phyloP scores from a whole-genome alignment of 2,797 vertebrate genomes.

The Rhynchotus rufescens region DNA sequence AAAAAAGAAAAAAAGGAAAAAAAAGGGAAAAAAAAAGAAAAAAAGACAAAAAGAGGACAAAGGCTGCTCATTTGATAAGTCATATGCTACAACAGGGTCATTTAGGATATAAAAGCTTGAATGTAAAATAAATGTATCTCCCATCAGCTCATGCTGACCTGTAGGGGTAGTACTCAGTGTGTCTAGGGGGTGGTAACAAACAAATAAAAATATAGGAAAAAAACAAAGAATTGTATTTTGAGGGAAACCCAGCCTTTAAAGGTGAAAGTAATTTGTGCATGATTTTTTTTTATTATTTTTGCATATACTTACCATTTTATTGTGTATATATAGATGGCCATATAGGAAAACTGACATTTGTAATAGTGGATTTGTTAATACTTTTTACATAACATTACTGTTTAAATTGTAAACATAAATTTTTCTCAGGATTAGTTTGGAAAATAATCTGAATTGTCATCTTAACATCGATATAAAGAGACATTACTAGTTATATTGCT shows the following conservation, averaged over 20 bases:
- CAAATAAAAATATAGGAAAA: constrained; percentile 64
- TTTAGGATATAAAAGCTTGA: constrained; percentile 83
- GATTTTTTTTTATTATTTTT: constrained; percentile 84
- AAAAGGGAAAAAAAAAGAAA: constrained; percentile 1
- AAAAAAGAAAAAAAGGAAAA: constrained; percentile 32
- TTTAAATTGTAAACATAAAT: constrained; percentile 85
- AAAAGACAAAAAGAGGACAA: constrained; percentile 53
- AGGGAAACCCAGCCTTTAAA: constrained; percentile 79
- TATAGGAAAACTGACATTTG: constrained; percentile 85
- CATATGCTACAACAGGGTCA: constrained; percentile 83
- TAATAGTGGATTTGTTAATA: constrained; percentile 88
- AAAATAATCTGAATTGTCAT: constrained; percentile 81
- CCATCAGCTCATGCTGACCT: constrained; percentile 82
- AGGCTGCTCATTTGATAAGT: constrained; percentile 81
- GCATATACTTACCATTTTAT: constrained; percentile 87
- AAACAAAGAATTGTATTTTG: constrained; percentile 67
- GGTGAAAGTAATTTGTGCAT: constrained; percentile 82
- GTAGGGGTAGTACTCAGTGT: constrained; percentile 79
- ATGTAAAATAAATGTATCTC: constrained; percentile 84
- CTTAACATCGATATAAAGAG: constrained; percentile 77
- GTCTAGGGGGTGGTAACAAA: constrained; percentile 76
- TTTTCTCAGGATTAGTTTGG: constrained; percentile 84
- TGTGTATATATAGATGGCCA: constrained; percentile 84
- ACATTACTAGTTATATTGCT: constrained; percentile 69
- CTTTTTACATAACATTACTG: constrained; percentile 87